A percentile compares a stretch with the other conserved stretches of the same genome.
These are phyloP conservation scores for Caenorhabditis doughertyi DNA, from an alignment of 2,888 invertebrate genomes.

Conservation along the genomic window DNA sequence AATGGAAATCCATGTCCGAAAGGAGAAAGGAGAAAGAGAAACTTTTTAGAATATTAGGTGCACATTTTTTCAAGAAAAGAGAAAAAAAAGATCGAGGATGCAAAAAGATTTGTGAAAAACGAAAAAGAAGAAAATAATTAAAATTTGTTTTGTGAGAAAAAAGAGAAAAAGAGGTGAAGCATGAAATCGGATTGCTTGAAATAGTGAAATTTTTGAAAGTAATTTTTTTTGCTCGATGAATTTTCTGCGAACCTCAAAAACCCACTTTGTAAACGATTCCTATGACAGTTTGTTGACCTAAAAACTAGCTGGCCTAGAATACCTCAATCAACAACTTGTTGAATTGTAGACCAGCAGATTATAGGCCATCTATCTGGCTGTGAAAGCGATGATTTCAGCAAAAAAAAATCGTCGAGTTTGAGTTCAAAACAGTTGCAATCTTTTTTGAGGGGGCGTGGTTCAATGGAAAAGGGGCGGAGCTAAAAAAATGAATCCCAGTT, in stretches of 20 bases:
- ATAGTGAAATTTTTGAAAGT: not conserved
- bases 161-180: not conserved
- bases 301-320: too few relatives aligned
- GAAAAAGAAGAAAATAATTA: slow-evolving; percentile 3
- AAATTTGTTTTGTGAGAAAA: not conserved
- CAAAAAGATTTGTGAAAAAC: not conserved
- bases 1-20: not conserved
- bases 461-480: too few relatives aligned
- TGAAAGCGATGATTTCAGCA: too few relatives aligned
- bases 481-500: too few relatives aligned
- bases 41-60: not conserved
- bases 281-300: too few relatives aligned
- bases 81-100: not conserved
- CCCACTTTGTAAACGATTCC: too few relatives aligned
- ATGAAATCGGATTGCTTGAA: not conserved
- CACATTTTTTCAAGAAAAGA: not conserved
- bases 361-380: too few relatives aligned
- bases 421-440: too few relatives aligned
- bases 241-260: not conserved
- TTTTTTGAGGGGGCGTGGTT: too few relatives aligned
- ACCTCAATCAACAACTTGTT: too few relatives aligned
- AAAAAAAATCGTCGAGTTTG: too few relatives aligned
- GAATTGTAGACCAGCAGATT: too few relatives aligned
- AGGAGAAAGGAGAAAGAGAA: not conserved
- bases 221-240: not conserved